phyloP scores from a whole-genome alignment of 2,113 vertebrate species.

The Macquaria ambigua region DNA sequence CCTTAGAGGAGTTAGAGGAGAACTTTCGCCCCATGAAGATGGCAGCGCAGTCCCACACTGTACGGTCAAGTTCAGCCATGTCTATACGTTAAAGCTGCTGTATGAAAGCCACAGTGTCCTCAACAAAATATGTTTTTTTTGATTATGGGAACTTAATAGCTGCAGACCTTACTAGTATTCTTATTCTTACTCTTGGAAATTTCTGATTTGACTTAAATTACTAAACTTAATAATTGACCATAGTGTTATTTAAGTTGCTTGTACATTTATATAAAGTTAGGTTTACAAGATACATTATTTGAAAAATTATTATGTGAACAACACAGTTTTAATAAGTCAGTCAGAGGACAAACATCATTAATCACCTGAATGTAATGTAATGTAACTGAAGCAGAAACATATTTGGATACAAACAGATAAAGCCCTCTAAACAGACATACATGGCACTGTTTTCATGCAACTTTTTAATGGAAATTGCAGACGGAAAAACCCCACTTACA shows the following conservation, averaged over 20 bases:
- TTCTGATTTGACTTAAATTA: not conserved
- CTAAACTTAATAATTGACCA: too few species aligned
- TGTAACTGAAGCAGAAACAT: not conserved
- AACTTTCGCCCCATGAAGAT: conserved; percentile 82
- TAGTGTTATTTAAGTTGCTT: too few species aligned
- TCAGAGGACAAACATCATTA: not conserved
- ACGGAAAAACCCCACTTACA: not conserved
- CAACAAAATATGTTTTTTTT: not conserved
- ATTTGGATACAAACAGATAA: not conserved
- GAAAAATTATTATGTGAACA: not conserved
- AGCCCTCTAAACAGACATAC: not conserved
- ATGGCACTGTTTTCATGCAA: not conserved
- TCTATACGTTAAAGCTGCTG: not conserved
- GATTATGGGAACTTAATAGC: not conserved
- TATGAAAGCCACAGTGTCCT: not conserved
- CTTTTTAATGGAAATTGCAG: not conserved
- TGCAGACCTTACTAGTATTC: not conserved
- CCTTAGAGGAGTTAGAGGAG: conserved; percentile 85
- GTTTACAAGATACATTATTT: not conserved
- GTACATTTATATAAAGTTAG: too few species aligned
- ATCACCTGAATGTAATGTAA: too few species aligned
- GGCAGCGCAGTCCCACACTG: conserved; percentile 76
- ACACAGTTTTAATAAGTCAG: not conserved
- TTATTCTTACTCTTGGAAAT: not conserved
- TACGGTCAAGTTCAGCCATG: conserved; percentile 50